These are phyloP conservation scores for Arenaria interpres DNA, from an alignment of 2,113 vertebrate species.

Conservation along the genomic window DNA sequence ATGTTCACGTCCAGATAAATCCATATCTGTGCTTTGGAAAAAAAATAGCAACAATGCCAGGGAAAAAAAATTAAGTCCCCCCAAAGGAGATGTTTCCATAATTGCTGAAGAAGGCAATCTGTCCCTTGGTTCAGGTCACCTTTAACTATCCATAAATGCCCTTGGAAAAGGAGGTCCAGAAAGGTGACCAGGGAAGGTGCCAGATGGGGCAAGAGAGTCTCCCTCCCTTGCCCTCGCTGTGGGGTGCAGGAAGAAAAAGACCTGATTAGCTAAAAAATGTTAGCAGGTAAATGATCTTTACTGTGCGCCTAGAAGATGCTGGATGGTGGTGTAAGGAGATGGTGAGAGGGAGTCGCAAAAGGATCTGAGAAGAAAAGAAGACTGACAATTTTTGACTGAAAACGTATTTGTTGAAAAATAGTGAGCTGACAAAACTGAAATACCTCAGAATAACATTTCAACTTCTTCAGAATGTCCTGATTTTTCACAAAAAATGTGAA, in stretches of 20 bases:
- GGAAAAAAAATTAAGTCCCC: neutral
- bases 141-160: neutral
- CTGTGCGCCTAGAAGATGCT: neutral
- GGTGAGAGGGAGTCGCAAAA: neutral
- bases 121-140: neutral
- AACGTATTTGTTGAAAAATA: conserved; percentile 48
- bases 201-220: neutral
- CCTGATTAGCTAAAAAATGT: neutral
- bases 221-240: neutral
- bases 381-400: conserved; percentile 52
- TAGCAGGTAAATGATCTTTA: neutral
- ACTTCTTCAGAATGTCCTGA: conserved; percentile 26
- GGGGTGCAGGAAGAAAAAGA: neutral
- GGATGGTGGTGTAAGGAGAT: neutral
- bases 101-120: neutral
- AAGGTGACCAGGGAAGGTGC: neutral
- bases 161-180: neutral
- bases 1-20: neutral
- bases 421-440: conserved; percentile 54
- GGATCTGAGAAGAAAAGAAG: conserved; percentile 4
- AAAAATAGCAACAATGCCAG: neutral
- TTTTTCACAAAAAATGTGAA: conserved; percentile 19
- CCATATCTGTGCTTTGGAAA: neutral
- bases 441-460: conserved; percentile 57
- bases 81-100: neutral